Evolutionary conservation across 2,797 vertebrate genomes (phyloP).

Genomic region (Paedocypris micromegethes): DNA sequence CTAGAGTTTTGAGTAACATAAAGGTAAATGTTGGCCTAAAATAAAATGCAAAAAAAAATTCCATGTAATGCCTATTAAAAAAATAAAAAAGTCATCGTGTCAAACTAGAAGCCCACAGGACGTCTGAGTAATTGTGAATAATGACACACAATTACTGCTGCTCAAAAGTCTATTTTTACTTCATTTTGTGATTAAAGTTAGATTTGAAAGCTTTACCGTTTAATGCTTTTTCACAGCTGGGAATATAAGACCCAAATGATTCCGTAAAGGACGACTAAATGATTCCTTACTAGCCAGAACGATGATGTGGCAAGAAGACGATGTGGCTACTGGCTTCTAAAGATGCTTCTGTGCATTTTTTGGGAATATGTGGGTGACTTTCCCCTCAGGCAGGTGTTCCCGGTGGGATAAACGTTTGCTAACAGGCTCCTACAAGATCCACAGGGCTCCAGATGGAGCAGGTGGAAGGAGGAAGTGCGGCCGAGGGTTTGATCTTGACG

Average conservation of each 20-base stretch:
- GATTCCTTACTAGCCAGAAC: slow-evolving; percentile 26
- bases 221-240: slow-evolving; percentile 12
- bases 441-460: slow-evolving; percentile 48
- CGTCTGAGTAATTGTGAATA: slow-evolving; percentile 14
- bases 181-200: slow-evolving; percentile 21
- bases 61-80: not conserved
- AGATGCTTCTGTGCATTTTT: slow-evolving; percentile 2
- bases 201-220: slow-evolving; percentile 15
- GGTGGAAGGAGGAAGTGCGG: slow-evolving; percentile 28
- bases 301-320: slow-evolving; percentile 5
- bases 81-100: slow-evolving; percentile 13
- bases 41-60: slow-evolving; percentile 8
- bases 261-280: slow-evolving; percentile 31
- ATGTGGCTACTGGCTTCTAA: slow-evolving; percentile 30
- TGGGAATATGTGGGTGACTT: slow-evolving; percentile 32
- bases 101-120: slow-evolving; percentile 22
- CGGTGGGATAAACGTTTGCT: slow-evolving; percentile 49
- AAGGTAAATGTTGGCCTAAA: not conserved
- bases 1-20: not conserved
- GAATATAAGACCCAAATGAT: slow-evolving; percentile 22
- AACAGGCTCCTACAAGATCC: slow-evolving; percentile 46
- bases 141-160: slow-evolving; percentile 15
- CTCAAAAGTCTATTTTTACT: slow-evolving; percentile 12
- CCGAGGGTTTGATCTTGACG: slow-evolving; percentile 33
- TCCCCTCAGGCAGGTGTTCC: slow-evolving; percentile 52